Percentiles rank a stretch among this genome's conserved stretches.
Conservation (phyloP, 2,888 invertebrate genomes). For the Glyphotaelius pellucidus region DNA sequence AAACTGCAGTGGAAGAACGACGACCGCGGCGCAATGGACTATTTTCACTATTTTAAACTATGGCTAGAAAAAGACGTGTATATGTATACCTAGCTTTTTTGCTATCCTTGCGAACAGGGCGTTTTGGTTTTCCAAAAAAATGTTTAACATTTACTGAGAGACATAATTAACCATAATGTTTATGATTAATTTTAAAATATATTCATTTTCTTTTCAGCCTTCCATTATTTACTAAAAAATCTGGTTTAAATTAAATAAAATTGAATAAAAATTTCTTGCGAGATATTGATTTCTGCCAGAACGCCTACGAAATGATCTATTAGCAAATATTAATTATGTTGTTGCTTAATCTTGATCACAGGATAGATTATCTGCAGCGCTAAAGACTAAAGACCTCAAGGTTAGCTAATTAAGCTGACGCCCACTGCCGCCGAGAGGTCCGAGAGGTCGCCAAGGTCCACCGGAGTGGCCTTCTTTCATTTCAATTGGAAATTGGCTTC, state of each 20-base stretch:
- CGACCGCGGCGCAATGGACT: too few species aligned
- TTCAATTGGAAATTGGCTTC: background rate
- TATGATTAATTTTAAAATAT: too few species aligned
- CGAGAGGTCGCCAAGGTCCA: constrained; percentile 23
- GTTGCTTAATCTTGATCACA: background rate
- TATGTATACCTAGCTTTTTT: too few species aligned
- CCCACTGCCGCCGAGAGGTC: constrained; percentile 5
- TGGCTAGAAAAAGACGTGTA: too few species aligned
- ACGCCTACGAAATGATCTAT: background rate
- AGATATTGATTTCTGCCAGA: background rate
- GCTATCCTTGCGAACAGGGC: too few species aligned
- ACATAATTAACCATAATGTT: too few species aligned
- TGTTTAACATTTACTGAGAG: too few species aligned
- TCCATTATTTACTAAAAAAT: background rate
- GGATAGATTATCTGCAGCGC: background rate
- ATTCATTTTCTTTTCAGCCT: too few species aligned
- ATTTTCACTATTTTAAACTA: too few species aligned
- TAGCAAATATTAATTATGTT: background rate
- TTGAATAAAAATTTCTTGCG: background rate
- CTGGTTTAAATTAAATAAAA: background rate
- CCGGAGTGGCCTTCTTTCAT: background rate
- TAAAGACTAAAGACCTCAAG: background rate
- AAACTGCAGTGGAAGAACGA: too few species aligned
- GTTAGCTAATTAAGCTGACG: constrained; percentile 20
- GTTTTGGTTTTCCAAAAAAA: too few species aligned